Conservation (phyloP, 2,888 invertebrate genomes). For the Theristus sp. region DNA sequence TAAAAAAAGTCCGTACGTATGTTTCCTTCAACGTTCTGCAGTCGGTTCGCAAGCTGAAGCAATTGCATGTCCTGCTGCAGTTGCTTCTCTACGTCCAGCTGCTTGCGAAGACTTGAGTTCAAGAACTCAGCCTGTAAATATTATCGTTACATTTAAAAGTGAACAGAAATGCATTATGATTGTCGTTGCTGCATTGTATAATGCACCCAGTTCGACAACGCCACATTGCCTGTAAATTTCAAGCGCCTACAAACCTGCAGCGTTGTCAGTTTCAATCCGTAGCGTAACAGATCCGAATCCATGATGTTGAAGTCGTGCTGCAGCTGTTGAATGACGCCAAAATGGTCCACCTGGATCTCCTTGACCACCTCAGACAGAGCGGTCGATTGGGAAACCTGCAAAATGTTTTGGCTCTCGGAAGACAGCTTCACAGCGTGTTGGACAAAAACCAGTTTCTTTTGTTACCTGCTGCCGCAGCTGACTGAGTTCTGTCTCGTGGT, state of each 20-base stretch:
- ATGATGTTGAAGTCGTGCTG: neutral
- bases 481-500: too few species aligned
- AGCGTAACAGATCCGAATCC: constrained; percentile 1
- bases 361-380: constrained; percentile 3
- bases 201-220: too few species aligned
- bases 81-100: neutral
- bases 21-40: neutral
- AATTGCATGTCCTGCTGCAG: neutral
- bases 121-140: constrained; percentile 6
- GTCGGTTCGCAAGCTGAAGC: neutral
- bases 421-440: too few species aligned
- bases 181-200: too few species aligned
- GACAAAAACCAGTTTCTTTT: too few species aligned
- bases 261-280: constrained; percentile 4
- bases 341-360: constrained; percentile 4
- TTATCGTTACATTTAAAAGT: neutral
- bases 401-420: too few species aligned
- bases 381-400: constrained; percentile 11
- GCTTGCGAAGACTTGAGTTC: constrained; percentile 3
- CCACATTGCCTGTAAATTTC: too few species aligned
- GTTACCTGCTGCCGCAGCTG: too few species aligned
- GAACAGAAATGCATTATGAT: neutral
- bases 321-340: neutral
- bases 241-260: too few species aligned
- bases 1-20: neutral